phyloP scores from a whole-genome alignment of 2,797 vertebrate genomes.

The Babyrousa celebensis region DNA sequence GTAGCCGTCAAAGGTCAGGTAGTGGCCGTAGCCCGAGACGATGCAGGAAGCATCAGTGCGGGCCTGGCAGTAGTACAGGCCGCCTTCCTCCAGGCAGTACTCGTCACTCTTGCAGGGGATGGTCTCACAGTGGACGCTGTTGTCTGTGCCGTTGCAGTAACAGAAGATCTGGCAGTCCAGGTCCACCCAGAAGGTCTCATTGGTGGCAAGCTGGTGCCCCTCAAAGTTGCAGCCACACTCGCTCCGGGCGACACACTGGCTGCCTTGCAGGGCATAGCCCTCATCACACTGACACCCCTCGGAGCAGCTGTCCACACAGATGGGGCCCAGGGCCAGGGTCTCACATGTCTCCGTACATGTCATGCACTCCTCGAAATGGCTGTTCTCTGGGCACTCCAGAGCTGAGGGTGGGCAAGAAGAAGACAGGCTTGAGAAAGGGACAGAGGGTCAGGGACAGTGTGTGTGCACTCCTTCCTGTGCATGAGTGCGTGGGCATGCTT shows the following conservation, averaged over 20 bases:
- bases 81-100: conserved; percentile 95
- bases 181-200: conserved; percentile 98
- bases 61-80: conserved; percentile 95
- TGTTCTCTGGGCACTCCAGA: conserved; percentile 96
- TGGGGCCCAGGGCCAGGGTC: conserved; percentile 91
- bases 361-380: conserved; percentile 98
- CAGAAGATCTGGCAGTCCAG: conserved; percentile 98
- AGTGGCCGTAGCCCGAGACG: conserved; percentile 97
- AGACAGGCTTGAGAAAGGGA: neutral
- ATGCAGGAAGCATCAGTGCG: conserved; percentile 96
- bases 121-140: conserved; percentile 96
- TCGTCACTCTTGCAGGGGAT: conserved; percentile 95
- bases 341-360: conserved; percentile 96
- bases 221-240: conserved; percentile 97
- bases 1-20: conserved; percentile 95
- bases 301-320: conserved; percentile 94
- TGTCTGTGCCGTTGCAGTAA: conserved; percentile 98
- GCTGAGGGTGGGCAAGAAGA: conserved; percentile 90
- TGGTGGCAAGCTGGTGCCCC: conserved; percentile 95
- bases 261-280: conserved; percentile 94
- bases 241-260: conserved; percentile 93
- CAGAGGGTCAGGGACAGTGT: neutral
- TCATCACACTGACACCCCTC: conserved; percentile 98
- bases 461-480: too few species aligned
- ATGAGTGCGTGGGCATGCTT: rapidly evolving